A percentile compares a stretch with the other conserved stretches of the same genome.
Evolutionary conservation across 92 coral and sea anemone genomes (phyloP).

Genomic region (Hydrozoanthus gracilis): DNA sequence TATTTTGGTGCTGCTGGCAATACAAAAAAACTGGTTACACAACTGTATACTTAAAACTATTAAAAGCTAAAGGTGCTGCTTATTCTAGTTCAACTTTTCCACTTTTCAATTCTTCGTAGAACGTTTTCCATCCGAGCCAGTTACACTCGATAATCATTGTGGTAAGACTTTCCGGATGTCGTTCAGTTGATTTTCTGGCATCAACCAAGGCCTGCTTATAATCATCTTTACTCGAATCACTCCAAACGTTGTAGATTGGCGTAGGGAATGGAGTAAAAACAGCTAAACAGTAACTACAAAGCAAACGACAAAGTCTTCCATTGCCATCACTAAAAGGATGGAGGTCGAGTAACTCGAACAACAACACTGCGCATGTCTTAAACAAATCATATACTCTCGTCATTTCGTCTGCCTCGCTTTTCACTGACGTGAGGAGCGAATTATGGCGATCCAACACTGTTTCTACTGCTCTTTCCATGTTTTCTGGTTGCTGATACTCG

Average conservation of each 20-base stretch:
- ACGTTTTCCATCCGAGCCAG: constrained; percentile 58
- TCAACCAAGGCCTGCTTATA: constrained; percentile 60
- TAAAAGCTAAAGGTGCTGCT: neutral
- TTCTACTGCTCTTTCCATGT: constrained; percentile 51
- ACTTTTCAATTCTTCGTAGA: neutral
- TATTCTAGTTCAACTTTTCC: neutral
- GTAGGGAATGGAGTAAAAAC: constrained; percentile 67
- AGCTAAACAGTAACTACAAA: constrained; percentile 60
- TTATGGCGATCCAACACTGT: constrained; percentile 53
- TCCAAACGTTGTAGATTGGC: constrained; percentile 87
- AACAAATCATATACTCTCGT: constrained; percentile 29
- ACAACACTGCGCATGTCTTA: constrained; percentile 62
- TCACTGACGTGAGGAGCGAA: constrained; percentile 23
- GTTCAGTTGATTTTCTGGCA: constrained; percentile 45
- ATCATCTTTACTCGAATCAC: constrained; percentile 69
- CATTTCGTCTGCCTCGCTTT: constrained; percentile 12
- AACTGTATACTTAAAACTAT: neutral
- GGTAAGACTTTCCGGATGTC: constrained; percentile 56
- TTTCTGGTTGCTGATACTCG: constrained; percentile 39
- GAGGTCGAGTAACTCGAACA: constrained; percentile 67
- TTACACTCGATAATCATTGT: constrained; percentile 66
- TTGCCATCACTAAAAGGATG: constrained; percentile 78
- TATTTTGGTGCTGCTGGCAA: too few species aligned
- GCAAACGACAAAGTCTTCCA: constrained; percentile 64
- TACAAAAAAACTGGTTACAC: neutral